Evolutionary conservation across 2,113 vertebrate genomes (phyloP).

Genomic region (Dicaeum eximium): DNA sequence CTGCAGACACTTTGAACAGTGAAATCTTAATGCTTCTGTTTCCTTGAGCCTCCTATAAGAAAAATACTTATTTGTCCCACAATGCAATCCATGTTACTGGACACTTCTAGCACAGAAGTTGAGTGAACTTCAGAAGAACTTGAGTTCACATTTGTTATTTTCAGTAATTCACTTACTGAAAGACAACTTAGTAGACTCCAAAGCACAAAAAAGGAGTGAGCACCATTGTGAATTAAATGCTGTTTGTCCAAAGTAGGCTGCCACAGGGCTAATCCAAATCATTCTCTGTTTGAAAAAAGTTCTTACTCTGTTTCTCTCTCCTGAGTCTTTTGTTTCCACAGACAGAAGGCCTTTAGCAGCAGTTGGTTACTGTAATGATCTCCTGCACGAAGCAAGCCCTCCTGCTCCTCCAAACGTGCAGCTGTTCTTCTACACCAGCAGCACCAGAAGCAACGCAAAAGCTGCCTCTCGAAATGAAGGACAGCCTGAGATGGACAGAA

Average conservation of each 20-base stretch:
- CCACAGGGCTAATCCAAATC: not conserved
- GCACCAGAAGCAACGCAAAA: constrained; percentile 70
- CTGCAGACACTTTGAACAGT: constrained; percentile 19
- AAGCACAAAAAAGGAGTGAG: not conserved
- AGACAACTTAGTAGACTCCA: not conserved
- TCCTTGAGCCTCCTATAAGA: constrained; percentile 52
- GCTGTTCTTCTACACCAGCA: constrained; percentile 69
- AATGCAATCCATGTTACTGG: not conserved
- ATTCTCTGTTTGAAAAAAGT: not conserved
- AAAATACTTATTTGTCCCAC: not conserved
- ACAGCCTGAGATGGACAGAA: constrained; percentile 72
- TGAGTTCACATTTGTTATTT: not conserved
- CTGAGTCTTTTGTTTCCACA: constrained; percentile 63
- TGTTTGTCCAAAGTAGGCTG: not conserved
- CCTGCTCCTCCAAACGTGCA: not conserved
- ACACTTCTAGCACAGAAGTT: not conserved
- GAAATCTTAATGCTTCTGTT: constrained; percentile 35
- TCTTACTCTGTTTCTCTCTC: constrained; percentile 65
- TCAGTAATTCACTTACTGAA: not conserved
- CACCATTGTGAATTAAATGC: not conserved
- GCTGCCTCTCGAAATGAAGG: constrained; percentile 70
- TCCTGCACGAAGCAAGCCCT: constrained; percentile 19
- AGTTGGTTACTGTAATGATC: not conserved
- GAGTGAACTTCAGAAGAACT: no score
- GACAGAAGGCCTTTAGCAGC: constrained; percentile 42